A percentile compares a stretch with the other conserved stretches of the same genome.
Conservation (phyloP, 1,140 invertebrate species). For the Lucilia sericata region DNA sequence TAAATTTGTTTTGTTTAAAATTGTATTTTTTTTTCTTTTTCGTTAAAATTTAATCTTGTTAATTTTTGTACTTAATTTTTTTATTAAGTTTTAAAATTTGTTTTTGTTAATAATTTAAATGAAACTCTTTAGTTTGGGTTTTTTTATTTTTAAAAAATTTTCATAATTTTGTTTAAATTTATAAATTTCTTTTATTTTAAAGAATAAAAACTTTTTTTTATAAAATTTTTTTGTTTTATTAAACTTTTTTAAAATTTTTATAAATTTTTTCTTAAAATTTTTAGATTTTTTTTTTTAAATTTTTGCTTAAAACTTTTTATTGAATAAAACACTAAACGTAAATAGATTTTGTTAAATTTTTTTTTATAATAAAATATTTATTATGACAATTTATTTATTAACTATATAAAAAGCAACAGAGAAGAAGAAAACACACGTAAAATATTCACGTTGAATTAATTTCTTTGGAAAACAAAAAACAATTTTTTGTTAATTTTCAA, state of each 20-base stretch:
- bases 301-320: too few relatives aligned
- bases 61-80: background rate
- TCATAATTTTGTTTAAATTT: background rate
- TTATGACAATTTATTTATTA: background rate
- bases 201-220: background rate
- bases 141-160: background rate
- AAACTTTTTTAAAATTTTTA: background rate
- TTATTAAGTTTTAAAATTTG: background rate
- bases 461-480: too few relatives aligned
- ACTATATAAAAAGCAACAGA: background rate
- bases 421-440: background rate
- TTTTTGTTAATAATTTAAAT: too few relatives aligned
- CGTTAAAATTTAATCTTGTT: background rate
- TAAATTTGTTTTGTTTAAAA: background rate
- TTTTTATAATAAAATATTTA: too few relatives aligned
- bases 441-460: background rate
- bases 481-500: too few relatives aligned
- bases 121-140: background rate
- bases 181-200: background rate
- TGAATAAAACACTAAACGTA: too few relatives aligned
- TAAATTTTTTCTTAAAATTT: background rate
- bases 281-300: background rate
- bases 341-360: too few relatives aligned
- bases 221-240: background rate
- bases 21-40: slow-evolving; percentile 5